Evolutionary conservation across 1,140 invertebrate species (phyloP), one percentile per base, ranked within the genome.

Genomic region (Drosophila parabipectinata): DNA sequence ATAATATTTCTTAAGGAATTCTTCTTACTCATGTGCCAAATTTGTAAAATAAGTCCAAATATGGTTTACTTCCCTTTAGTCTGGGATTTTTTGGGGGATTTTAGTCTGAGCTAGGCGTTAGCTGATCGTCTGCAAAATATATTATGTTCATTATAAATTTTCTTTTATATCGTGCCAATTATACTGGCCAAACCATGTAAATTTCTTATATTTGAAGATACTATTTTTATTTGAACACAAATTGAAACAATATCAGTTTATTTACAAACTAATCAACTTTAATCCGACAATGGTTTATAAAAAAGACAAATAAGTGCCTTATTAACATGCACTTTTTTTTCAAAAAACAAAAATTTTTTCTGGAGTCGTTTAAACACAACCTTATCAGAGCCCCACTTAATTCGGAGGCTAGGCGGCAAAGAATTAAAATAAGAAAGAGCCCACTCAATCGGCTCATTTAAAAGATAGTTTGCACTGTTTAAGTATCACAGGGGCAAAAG

Each of bases 181-280:
- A 7, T 28, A 1, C 6, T 28, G 26, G 26, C 26, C 26, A 28
- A 28, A 14, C 4, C 48, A 69, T 15, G 15, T 32, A 32, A 52
- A 32, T 52, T 32, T 9, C 8, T 34, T 32, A 15, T 28, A 6
- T 14, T 51, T 15, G 14, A 37, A 37, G 10, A 5, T 68, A 68
- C 18, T 68, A 53, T 67, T 75, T 64, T 52, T 64, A 59, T 76
- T 69, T 74, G 10, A 75, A 69, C 48, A 54, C 51, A 41, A 59
- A 87, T 44, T 55, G 44, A 61, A 80, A 74, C 52, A 76, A 57
- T 73, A 12, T 56, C 39, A 68, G 61, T 75, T 74, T 87, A 78
- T 87, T 87, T 87, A 87, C 82, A 88, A 88, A 87, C 82, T 87
- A 87, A 87, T 87, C 62, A 85, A 85, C 78, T 77, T 74, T 71